Evolutionary conservation across 2,113 vertebrate species (phyloP).

Genomic region (Corythornis cristatus): DNA sequence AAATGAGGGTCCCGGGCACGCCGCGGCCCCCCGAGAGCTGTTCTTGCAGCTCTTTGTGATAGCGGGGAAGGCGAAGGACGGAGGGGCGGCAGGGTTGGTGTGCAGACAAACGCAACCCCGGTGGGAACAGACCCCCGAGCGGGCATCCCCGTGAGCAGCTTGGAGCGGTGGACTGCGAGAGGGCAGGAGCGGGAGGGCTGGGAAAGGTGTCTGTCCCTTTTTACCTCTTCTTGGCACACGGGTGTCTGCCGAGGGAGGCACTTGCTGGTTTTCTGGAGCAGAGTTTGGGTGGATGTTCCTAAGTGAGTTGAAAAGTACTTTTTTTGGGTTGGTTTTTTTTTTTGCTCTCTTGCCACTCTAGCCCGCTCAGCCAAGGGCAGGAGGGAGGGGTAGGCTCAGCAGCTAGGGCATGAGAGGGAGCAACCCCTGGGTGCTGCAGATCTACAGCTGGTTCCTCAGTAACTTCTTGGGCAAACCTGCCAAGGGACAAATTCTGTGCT

Average conservation of each 20-base stretch:
- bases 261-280: neutral
- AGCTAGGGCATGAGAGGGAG: neutral
- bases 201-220: neutral
- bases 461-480: neutral
- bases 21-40: neutral
- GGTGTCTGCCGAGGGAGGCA: neutral
- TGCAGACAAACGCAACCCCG: neutral
- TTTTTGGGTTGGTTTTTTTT: too few relatives aligned
- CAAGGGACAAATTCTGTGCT: neutral
- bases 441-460: neutral
- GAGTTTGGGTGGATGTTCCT: neutral
- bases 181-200: neutral
- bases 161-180: neutral
- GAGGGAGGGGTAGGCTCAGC: neutral
- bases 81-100: neutral
- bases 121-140: neutral
- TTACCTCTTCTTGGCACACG: neutral
- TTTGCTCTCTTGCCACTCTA: neutral
- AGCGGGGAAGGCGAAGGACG: neutral
- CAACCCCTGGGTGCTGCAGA: neutral
- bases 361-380: neutral
- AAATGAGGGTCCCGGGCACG: neutral
- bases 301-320: neutral
- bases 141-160: neutral
- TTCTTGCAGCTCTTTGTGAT: neutral